These are phyloP conservation scores for Volucella zonaria DNA, from an alignment of 2,888 invertebrate genomes.

Conservation along the genomic window DNA sequence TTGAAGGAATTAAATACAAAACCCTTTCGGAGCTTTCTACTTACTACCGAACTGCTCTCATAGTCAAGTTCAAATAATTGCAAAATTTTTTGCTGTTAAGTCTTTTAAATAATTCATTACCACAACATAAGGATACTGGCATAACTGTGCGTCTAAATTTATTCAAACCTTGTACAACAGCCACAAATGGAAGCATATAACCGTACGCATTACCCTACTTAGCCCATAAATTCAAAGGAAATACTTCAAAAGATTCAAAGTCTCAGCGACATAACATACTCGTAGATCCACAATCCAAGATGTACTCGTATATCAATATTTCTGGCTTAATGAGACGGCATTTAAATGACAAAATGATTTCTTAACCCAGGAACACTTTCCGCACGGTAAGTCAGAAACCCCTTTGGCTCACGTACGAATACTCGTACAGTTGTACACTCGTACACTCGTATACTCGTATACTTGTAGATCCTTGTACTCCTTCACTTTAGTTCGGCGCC, in stretches of 20 bases:
- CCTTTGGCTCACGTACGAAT: constrained; percentile 21
- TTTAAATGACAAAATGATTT: constrained; percentile 68
- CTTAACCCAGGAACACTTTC: constrained; percentile 52
- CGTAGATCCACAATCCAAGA: constrained; percentile 28
- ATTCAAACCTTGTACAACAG: constrained; percentile 69
- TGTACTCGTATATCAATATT: constrained; percentile 73
- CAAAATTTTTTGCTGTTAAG: too few relatives aligned
- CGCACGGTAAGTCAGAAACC: constrained; percentile 56
- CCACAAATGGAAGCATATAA: constrained; percentile 45
- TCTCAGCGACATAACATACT: neutral
- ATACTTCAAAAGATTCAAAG: constrained; percentile 19
- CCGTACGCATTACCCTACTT: neutral
- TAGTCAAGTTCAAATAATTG: too few relatives aligned
- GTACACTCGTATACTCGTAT: too few relatives aligned
- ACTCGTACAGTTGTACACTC: constrained; percentile 26
- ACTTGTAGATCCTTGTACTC: constrained; percentile 46
- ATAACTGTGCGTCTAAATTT: constrained; percentile 65
- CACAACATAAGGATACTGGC: constrained; percentile 69
- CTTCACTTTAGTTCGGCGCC: neutral
- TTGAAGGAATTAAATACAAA: too few relatives aligned
- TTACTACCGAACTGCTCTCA: too few relatives aligned
- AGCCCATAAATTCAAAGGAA: neutral
- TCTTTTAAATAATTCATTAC: constrained; percentile 42
- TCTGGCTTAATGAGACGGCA: constrained; percentile 67
- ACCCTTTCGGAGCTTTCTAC: too few relatives aligned